Conservation (phyloP, 2,113 vertebrate species). For the Perccottus glenii region DNA sequence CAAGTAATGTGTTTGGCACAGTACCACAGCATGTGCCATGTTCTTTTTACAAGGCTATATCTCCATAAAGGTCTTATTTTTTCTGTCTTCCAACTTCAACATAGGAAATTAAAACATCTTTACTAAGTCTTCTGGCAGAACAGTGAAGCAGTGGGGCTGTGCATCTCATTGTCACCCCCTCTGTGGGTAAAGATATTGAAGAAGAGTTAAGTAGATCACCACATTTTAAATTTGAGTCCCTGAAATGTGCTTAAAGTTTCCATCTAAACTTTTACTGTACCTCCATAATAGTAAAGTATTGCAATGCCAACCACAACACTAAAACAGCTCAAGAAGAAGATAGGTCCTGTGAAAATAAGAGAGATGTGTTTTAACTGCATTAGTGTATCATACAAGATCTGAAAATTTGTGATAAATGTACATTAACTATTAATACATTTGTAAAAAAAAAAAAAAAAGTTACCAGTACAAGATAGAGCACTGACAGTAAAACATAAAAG, state of each 20-base stretch:
- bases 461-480: background rate
- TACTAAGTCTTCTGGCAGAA: conserved; percentile 83
- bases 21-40: conserved; percentile 21
- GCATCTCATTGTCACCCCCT: conserved; percentile 41
- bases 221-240: background rate
- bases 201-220: background rate
- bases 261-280: conserved; percentile 38
- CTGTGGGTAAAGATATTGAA: conserved; percentile 41
- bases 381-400: background rate
- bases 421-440: background rate
- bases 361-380: background rate
- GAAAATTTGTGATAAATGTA: background rate
- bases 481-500: background rate
- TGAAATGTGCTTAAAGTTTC: too few relatives aligned
- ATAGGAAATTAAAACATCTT: conserved; percentile 86
- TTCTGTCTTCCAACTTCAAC: conserved; percentile 75
- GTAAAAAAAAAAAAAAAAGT: too few relatives aligned
- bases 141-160: conserved; percentile 53
- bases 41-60: conserved; percentile 9
- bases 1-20: conserved; percentile 42
- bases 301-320: conserved; percentile 85
- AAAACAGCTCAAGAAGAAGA: conserved; percentile 90
- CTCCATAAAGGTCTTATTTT: conserved; percentile 16
- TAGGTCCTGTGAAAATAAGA: conserved; percentile 76
- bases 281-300: conserved; percentile 86